These are phyloP conservation scores for Pangasius krempfi DNA, from an alignment of 2,797 vertebrate genomes.

Conservation along the genomic window DNA sequence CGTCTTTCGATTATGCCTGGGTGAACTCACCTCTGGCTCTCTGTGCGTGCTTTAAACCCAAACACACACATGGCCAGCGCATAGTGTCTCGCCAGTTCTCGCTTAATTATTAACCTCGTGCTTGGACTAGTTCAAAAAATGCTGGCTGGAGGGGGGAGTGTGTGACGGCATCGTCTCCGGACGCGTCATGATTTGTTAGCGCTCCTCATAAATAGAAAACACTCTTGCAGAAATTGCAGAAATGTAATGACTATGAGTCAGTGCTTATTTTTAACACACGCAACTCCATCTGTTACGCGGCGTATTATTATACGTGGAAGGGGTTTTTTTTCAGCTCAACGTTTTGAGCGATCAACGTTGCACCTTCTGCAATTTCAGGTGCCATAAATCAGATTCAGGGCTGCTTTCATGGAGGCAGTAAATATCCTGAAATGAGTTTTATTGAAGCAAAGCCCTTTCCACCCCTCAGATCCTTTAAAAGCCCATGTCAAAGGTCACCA, in stretches of 20 bases:
- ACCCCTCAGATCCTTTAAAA: slow-evolving; percentile 24
- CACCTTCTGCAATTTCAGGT: background rate
- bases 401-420: slow-evolving; percentile 13
- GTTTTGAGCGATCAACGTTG: background rate
- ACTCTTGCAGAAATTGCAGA: background rate
- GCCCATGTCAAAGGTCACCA: slow-evolving; percentile 41
- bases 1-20: slow-evolving; percentile 5
- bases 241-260: slow-evolving; percentile 21
- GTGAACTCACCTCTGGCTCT: slow-evolving; percentile 28
- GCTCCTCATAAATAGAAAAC: slow-evolving; percentile 13
- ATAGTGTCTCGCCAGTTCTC: background rate
- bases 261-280: background rate
- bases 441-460: background rate
- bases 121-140: slow-evolving; percentile 34
- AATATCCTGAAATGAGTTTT: slow-evolving; percentile 37
- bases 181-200: background rate
- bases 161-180: slow-evolving; percentile 8
- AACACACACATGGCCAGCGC: slow-evolving; percentile 24
- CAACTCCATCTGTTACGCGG: background rate
- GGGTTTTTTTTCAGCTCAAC: background rate
- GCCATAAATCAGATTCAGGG: background rate
- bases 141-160: background rate
- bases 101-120: slow-evolving; percentile 57
- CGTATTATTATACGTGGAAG: background rate
- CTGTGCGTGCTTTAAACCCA: background rate